Conservation (phyloP, 1,140 invertebrate genomes). For the Laodelphax striatellus region DNA sequence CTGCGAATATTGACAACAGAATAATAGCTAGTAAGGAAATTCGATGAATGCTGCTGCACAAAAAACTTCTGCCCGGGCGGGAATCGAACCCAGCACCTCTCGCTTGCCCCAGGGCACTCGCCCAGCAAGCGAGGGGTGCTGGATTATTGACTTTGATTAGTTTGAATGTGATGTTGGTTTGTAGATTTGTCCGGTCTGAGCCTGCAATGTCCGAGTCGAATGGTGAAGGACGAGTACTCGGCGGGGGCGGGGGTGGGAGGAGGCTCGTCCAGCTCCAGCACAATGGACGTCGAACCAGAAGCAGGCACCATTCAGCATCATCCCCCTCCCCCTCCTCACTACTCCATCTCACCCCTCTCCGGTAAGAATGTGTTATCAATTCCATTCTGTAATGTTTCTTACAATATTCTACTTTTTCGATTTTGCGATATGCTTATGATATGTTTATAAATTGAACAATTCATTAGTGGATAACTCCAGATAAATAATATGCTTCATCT, state of each 20-base stretch:
- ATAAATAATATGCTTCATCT: too few relatives aligned
- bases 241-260: slow-evolving; percentile 29
- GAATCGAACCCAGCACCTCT: too few relatives aligned
- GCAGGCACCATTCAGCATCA: slow-evolving; percentile 62
- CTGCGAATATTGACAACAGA: too few relatives aligned
- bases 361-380: not conserved
- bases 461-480: too few relatives aligned
- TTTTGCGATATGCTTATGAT: not conserved
- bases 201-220: slow-evolving; percentile 57
- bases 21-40: too few relatives aligned
- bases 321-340: slow-evolving; percentile 31
- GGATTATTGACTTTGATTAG: too few relatives aligned
- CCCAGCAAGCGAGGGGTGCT: too few relatives aligned
- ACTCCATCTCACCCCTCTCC: slow-evolving; percentile 26
- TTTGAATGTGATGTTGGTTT: not conserved
- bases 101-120: too few relatives aligned
- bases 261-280: slow-evolving; percentile 11
- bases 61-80: too few relatives aligned
- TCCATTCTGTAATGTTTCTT: not conserved
- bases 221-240: slow-evolving; percentile 69
- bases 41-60: too few relatives aligned
- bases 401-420: not conserved
- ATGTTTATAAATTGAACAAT: not conserved
- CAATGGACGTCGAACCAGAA: slow-evolving; percentile 63
- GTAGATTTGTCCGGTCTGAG: slow-evolving; percentile 71